These are phyloP conservation scores for Chromoteleia sp. DNA, from an alignment of 2,888 invertebrate genomes.

Conservation along the genomic window DNA sequence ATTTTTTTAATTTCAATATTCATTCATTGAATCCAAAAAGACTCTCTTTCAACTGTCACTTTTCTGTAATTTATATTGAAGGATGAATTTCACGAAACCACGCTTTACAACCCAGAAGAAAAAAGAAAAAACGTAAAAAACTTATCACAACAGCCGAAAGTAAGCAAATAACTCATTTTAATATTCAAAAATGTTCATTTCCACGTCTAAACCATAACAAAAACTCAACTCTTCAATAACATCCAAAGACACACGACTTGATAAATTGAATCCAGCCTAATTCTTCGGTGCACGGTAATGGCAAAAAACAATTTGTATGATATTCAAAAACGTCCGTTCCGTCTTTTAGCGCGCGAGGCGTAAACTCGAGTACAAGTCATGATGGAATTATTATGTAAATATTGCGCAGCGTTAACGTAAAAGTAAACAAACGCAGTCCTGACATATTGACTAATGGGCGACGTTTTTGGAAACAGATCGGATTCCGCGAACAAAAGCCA, in stretches of 20 bases:
- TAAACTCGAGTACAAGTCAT: slow-evolving; percentile 4
- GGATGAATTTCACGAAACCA: no score
- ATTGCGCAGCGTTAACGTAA: slow-evolving; percentile 35
- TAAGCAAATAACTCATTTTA: slow-evolving; percentile 3
- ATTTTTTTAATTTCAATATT: no score
- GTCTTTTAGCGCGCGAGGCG: neutral
- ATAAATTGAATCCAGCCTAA: neutral
- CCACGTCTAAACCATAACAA: neutral
- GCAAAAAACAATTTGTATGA: slow-evolving; percentile 1
- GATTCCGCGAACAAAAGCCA: slow-evolving; percentile 36
- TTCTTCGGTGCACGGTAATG: neutral
- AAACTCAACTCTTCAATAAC: neutral
- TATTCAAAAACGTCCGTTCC: neutral
- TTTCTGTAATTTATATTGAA: no score
- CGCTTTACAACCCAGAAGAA: no score
- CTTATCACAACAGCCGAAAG: no score
- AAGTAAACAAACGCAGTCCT: slow-evolving; percentile 28
- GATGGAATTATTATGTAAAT: slow-evolving; percentile 53
- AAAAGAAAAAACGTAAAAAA: no score
- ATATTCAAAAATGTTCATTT: slow-evolving; percentile 1
- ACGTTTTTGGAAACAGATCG: slow-evolving; percentile 27
- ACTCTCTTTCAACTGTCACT: no score
- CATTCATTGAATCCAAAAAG: no score
- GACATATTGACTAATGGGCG: slow-evolving; percentile 48
- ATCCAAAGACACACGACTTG: neutral